phyloP scores from a whole-genome alignment of 2,113 vertebrate genomes.

The Nibea albiflora region DNA sequence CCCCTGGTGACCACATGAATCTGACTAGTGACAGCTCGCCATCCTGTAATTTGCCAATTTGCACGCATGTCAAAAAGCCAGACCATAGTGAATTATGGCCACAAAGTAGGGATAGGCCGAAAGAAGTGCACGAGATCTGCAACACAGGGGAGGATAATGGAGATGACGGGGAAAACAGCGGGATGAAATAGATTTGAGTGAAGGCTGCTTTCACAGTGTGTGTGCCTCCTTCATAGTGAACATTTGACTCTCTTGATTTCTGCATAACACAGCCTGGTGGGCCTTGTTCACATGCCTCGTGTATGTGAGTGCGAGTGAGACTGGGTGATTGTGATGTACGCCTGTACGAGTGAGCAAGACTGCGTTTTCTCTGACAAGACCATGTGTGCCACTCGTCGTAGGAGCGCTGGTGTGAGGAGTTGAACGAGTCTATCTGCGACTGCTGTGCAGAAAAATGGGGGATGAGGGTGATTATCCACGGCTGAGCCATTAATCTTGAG shows the following conservation, averaged over 20 bases:
- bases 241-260: constrained; percentile 54
- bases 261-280: constrained; percentile 49
- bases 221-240: constrained; percentile 45
- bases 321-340: constrained; percentile 31
- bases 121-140: constrained; percentile 73
- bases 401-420: constrained; percentile 53
- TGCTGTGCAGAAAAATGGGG: constrained; percentile 57
- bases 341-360: constrained; percentile 19
- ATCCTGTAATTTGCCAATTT: constrained; percentile 88
- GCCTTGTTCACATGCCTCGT: constrained; percentile 32
- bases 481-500: constrained; percentile 80
- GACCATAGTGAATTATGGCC: constrained; percentile 78
- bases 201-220: constrained; percentile 63
- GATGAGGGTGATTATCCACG: constrained; percentile 73
- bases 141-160: constrained; percentile 72
- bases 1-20: constrained; percentile 83
- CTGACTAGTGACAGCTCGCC: constrained; percentile 75
- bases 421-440: constrained; percentile 73
- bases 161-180: constrained; percentile 70
- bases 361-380: constrained; percentile 62
- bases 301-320: constrained; percentile 26
- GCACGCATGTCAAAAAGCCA: constrained; percentile 85
- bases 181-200: constrained; percentile 72
- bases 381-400: constrained; percentile 63
- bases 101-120: constrained; percentile 81